Conservation (phyloP, 2,888 invertebrate species). For the Nebria salina region DNA sequence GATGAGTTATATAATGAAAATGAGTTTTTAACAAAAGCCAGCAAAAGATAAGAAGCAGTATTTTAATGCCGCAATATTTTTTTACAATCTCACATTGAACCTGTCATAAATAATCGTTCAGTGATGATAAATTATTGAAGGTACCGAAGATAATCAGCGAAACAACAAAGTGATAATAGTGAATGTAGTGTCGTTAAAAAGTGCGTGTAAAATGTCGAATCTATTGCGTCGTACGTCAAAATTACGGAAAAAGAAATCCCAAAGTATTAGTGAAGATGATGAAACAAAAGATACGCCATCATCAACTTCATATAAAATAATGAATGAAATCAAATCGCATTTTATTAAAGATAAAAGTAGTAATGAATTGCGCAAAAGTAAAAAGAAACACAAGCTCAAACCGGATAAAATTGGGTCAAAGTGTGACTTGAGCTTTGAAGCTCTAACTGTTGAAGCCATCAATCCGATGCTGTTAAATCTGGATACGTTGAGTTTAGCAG, state of each 20-base stretch:
- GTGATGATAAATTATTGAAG: constrained; percentile 19
- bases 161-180: neutral
- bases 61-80: constrained; percentile 15
- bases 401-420: neutral
- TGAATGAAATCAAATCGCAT: constrained; percentile 39
- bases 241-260: constrained; percentile 32
- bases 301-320: constrained; percentile 31
- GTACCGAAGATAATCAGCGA: neutral
- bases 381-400: constrained; percentile 32
- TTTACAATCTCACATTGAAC: constrained; percentile 15
- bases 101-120: constrained; percentile 24
- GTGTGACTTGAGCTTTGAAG: neutral
- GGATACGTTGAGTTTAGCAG: neutral
- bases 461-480: neutral
- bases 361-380: constrained; percentile 35
- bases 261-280: constrained; percentile 26
- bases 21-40: neutral
- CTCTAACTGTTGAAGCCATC: neutral
- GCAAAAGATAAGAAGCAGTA: neutral
- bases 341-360: constrained; percentile 32
- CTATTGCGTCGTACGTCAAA: constrained; percentile 32
- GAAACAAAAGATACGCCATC: neutral
- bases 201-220: constrained; percentile 18
- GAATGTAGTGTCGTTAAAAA: neutral
- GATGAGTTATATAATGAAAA: neutral